These are phyloP conservation scores for Eilema griseolum DNA, from an alignment of 2,888 invertebrate genomes.

Conservation along the genomic window DNA sequence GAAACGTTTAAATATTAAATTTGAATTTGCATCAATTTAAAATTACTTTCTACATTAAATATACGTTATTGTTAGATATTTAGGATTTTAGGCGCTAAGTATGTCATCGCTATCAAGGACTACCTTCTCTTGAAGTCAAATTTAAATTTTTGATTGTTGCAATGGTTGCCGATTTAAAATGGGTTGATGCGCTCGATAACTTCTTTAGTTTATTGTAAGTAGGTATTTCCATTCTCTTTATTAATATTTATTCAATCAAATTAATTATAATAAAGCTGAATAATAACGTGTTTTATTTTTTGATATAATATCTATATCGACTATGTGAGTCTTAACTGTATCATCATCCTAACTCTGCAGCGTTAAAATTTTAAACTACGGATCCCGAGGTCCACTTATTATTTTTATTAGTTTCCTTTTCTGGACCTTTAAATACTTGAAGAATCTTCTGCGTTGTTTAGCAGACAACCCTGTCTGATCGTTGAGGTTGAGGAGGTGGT, in stretches of 20 bases:
- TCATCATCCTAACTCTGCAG: not conserved
- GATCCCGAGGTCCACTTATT: too few species aligned
- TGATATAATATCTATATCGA: not conserved
- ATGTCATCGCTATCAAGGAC: constrained; percentile 1
- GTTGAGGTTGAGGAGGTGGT: too few species aligned
- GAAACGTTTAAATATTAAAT: not conserved
- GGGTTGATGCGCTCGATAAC: not conserved
- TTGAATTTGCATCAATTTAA: not conserved
- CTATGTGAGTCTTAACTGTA: not conserved
- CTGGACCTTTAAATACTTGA: too few species aligned
- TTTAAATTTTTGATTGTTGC: constrained; percentile 8
- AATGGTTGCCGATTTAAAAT: constrained; percentile 15
- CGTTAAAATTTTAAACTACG: too few species aligned
- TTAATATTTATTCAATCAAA: constrained; percentile 1
- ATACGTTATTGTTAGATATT: constrained; percentile 1
- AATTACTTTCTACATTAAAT: constrained; percentile 2
- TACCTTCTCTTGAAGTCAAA: constrained; percentile 14
- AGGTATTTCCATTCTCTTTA: not conserved
- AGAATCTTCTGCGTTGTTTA: not conserved
- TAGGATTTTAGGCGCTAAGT: constrained; percentile 16
- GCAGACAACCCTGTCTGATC: too few species aligned
- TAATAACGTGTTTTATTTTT: not conserved
- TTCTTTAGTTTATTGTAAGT: not conserved
- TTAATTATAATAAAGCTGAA: not conserved
- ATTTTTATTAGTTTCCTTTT: too few species aligned